Evolutionary conservation across 2,797 vertebrate genomes (phyloP).

Genomic region (Hozukius guyotensis): DNA sequence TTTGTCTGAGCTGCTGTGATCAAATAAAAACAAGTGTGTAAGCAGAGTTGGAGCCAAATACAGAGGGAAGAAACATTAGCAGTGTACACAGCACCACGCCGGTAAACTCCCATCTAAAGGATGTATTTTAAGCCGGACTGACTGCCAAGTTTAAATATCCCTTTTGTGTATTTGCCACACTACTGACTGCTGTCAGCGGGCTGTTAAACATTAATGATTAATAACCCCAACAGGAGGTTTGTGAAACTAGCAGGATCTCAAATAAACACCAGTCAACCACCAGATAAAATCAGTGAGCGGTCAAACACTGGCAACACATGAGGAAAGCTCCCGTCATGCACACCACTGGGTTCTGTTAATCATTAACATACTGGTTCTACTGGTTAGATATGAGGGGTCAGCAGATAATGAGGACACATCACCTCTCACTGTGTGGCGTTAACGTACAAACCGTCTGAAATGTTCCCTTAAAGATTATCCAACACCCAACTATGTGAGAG

Average conservation of each 20-base stretch:
- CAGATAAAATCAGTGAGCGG: too few relatives aligned
- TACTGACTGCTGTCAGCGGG: not conserved
- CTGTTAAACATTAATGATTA: not conserved
- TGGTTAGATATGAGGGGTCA: constrained; percentile 21
- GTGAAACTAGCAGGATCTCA: not conserved
- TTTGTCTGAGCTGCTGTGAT: not conserved
- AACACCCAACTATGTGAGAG: not conserved
- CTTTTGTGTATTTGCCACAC: not conserved
- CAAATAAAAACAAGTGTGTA: not conserved
- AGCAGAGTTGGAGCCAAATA: not conserved
- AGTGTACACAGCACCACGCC: not conserved
- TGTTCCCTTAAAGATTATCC: not conserved
- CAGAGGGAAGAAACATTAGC: not conserved
- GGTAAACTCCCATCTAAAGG: not conserved
- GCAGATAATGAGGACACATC: not conserved
- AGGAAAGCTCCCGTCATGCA: not conserved
- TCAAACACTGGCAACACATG: not conserved
- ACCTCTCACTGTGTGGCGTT: not conserved
- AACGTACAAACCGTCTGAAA: not conserved
- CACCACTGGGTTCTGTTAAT: constrained; percentile 15
- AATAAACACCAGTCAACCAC: not conserved
- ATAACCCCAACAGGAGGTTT: not conserved
- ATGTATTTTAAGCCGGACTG: not conserved
- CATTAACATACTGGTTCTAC: constrained; percentile 15
- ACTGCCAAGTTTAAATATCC: not conserved